Evolutionary conservation across 2,888 invertebrate species (phyloP).

Genomic region (Bimastos eiseni): DNA sequence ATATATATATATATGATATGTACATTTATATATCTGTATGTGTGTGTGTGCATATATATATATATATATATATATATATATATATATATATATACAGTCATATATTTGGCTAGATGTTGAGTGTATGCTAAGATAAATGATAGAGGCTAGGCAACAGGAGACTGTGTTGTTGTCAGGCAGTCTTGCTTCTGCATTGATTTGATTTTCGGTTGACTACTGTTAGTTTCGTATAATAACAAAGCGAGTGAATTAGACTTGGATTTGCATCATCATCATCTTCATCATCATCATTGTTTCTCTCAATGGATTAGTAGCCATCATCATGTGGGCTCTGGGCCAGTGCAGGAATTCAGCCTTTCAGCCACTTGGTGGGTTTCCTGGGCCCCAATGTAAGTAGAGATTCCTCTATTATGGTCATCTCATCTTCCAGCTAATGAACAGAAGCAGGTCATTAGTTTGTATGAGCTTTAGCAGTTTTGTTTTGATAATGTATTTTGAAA

Average conservation of each 20-base stretch:
- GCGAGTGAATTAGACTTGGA: not conserved
- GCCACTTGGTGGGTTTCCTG: not conserved
- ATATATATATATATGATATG: not conserved
- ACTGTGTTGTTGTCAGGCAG: not conserved
- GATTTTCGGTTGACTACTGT: not conserved
- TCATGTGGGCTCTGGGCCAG: conserved; percentile 15
- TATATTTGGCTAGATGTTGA: not conserved
- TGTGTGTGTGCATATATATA: not conserved
- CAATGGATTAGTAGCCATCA: not conserved
- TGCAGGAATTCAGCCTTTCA: not conserved
- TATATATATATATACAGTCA: not conserved
- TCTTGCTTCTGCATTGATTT: not conserved
- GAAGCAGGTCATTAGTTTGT: not conserved
- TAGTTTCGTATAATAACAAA: not conserved
- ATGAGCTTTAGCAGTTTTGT: not conserved
- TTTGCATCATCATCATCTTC: no score
- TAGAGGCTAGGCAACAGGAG: not conserved
- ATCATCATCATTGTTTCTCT: no score
- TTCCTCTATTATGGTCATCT: not conserved
- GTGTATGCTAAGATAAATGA: not conserved
- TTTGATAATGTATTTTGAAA: not conserved
- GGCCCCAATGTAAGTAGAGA: not conserved
- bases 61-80: not conserved
- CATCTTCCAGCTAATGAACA: not conserved
- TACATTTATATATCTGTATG: not conserved